Evolutionary conservation across 2,113 vertebrate genomes (phyloP).

Genomic region (Melanerpes formicivorus): DNA sequence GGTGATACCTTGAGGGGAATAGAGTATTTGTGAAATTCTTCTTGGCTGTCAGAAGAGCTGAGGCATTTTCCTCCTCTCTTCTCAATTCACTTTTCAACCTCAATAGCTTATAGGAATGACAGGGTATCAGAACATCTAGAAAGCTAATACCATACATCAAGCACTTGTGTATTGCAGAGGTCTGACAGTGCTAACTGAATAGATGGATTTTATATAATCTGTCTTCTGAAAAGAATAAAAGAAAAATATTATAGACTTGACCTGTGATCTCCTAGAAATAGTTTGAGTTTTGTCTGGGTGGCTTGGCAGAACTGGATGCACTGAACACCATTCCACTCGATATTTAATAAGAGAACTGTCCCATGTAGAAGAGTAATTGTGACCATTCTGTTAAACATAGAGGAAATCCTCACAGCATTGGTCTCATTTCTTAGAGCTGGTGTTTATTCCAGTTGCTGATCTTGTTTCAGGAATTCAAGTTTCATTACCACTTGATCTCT

Average conservation of each 20-base stretch:
- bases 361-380: not conserved
- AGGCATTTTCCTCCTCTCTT: slow-evolving; percentile 29
- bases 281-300: slow-evolving; percentile 13
- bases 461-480: not conserved
- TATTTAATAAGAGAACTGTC: not conserved
- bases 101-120: slow-evolving; percentile 53
- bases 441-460: not conserved
- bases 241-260: slow-evolving; percentile 46
- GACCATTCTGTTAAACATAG: not conserved
- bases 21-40: slow-evolving; percentile 39
- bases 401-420: not conserved
- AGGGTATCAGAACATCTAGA: slow-evolving; percentile 30
- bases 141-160: slow-evolving; percentile 43
- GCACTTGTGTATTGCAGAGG: slow-evolving; percentile 21
- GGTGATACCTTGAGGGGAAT: not conserved
- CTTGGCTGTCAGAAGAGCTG: not conserved
- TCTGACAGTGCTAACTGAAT: slow-evolving; percentile 31
- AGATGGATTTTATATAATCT: slow-evolving; percentile 55
- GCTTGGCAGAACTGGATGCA: not conserved
- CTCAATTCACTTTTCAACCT: slow-evolving; percentile 58
- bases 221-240: slow-evolving; percentile 54
- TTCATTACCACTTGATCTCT: not conserved
- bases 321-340: not conserved
- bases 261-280: slow-evolving; percentile 44
- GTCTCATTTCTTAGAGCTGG: not conserved